phyloP scores from a whole-genome alignment of 64 coral and sea anemone genomes.

The Pachyseris speciosa region DNA sequence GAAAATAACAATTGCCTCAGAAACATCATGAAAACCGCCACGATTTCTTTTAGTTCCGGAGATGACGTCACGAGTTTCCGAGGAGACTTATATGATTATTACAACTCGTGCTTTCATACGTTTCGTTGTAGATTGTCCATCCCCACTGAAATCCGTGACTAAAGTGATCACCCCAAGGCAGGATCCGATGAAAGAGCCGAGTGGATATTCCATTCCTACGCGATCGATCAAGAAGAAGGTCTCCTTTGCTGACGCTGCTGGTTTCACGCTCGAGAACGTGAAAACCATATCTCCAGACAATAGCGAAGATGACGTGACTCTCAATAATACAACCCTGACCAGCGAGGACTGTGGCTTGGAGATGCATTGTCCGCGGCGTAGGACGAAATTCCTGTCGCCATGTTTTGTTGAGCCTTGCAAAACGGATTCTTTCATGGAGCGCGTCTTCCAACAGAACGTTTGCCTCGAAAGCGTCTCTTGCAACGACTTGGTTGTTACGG shows the following conservation, averaged over 20 bases:
- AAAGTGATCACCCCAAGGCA: too few relatives aligned
- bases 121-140: too few relatives aligned
- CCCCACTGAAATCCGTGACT: too few relatives aligned
- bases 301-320: neutral
- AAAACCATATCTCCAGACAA: constrained; percentile 45
- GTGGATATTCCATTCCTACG: neutral
- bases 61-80: too few relatives aligned
- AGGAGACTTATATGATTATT: too few relatives aligned
- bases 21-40: too few relatives aligned
- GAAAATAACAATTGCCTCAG: too few relatives aligned
- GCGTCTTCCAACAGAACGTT: constrained; percentile 14
- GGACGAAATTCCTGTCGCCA: neutral
- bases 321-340: neutral
- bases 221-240: constrained; percentile 38
- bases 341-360: too few relatives aligned
- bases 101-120: too few relatives aligned
- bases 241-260: constrained; percentile 57
- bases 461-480: constrained; percentile 51
- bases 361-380: neutral
- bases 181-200: neutral
- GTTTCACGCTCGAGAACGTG: neutral
- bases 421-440: neutral
- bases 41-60: too few relatives aligned
- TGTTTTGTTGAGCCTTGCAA: neutral
- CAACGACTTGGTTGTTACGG: constrained; percentile 25